A percentile compares a stretch with the other conserved stretches of the same genome.
Evolutionary conservation across 2,888 invertebrate genomes (phyloP).

Genomic region (Peribatodes rhomboidaria): DNA sequence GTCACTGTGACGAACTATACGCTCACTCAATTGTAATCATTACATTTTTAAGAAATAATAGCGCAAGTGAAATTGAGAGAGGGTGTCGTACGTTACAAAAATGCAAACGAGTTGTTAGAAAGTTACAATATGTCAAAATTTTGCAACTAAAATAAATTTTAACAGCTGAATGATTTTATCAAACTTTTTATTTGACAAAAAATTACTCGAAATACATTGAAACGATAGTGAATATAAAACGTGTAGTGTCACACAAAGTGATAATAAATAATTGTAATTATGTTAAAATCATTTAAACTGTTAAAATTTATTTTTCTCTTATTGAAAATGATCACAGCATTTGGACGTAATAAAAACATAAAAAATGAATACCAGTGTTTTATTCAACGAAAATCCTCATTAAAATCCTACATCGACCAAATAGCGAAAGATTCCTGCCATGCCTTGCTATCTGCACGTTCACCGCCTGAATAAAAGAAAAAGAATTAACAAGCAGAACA

Average conservation of each 20-base stretch:
- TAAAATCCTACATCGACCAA: background rate
- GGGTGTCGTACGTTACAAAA: too few species aligned
- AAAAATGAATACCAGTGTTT: conserved; percentile 48
- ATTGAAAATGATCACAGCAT: conserved; percentile 38
- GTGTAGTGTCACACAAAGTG: too few species aligned
- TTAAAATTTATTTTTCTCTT: conserved; percentile 25
- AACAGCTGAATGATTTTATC: background rate
- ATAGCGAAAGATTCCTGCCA: too few species aligned
- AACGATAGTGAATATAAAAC: too few species aligned
- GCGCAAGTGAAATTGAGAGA: too few species aligned
- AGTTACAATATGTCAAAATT: background rate
- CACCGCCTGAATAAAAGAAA: too few species aligned
- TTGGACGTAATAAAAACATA: conserved; percentile 61
- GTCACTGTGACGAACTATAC: too few species aligned
- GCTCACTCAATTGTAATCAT: too few species aligned
- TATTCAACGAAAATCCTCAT: conserved; percentile 4
- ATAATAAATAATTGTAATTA: too few species aligned
- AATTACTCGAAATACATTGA: background rate
- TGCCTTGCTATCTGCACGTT: too few species aligned
- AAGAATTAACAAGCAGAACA: too few species aligned
- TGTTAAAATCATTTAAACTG: conserved; percentile 8
- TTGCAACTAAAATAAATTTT: conserved; percentile 7
- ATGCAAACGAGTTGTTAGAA: background rate
- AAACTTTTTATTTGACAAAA: background rate
- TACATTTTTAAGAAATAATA: too few species aligned